phyloP scores from a whole-genome alignment of 2,113 vertebrate species.

The Daboia siamensis region DNA sequence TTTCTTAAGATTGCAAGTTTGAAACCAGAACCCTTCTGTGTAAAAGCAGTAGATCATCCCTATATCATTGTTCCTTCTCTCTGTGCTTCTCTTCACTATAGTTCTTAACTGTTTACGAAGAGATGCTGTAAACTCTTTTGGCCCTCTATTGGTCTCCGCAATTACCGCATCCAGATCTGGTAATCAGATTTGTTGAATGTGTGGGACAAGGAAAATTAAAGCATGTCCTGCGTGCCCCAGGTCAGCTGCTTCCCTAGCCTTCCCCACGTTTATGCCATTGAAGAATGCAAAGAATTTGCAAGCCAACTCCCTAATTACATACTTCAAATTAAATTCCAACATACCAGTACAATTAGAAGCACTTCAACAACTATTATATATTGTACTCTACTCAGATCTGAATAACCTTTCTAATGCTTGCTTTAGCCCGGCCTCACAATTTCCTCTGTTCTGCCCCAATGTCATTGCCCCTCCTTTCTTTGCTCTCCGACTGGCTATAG shows the following conservation, averaged over 20 bases:
- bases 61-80: neutral
- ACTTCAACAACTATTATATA: slow-evolving; percentile 60
- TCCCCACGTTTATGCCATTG: neutral
- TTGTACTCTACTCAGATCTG: slow-evolving; percentile 49
- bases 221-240: neutral
- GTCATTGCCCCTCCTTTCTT: slow-evolving; percentile 39
- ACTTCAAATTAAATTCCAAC: slow-evolving; percentile 63
- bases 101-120: neutral
- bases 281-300: slow-evolving; percentile 70
- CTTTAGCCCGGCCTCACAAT: slow-evolving; percentile 68
- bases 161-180: neutral
- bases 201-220: neutral
- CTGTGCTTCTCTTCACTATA: neutral
- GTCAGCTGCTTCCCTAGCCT: neutral
- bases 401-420: slow-evolving; percentile 66
- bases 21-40: neutral
- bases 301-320: slow-evolving; percentile 77
- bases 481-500: slow-evolving; percentile 70
- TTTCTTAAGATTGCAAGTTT: neutral
- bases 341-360: slow-evolving; percentile 72
- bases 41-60: neutral
- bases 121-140: neutral
- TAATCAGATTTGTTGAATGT: neutral
- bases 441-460: slow-evolving; percentile 24
- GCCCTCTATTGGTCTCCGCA: neutral